Evolutionary conservation across 1,140 invertebrate species (phyloP).

Genomic region (Capitella teleta): DNA sequence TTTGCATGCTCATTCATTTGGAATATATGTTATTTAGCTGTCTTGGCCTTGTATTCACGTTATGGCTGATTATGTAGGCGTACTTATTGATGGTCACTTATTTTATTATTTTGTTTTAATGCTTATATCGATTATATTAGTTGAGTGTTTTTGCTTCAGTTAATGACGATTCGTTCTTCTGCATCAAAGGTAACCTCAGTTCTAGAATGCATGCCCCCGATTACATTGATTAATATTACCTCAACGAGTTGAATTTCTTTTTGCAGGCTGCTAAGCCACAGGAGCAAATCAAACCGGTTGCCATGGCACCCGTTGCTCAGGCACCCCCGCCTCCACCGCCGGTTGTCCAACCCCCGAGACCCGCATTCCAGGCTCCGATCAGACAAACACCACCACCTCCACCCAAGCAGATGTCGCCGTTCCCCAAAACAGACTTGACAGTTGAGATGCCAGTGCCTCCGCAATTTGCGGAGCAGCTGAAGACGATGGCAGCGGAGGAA

Average conservation of each 20-base stretch:
- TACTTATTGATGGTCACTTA: too few relatives aligned
- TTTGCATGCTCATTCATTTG: too few relatives aligned
- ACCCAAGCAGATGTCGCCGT: conserved; percentile 9
- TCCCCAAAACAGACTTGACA: conserved; percentile 33
- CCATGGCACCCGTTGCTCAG: not conserved
- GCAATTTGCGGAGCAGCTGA: conserved; percentile 11
- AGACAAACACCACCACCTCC: conserved; percentile 2
- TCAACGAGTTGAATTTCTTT: not conserved
- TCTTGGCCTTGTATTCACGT: too few relatives aligned
- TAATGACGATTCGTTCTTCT: too few relatives aligned
- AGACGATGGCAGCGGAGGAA: conserved; percentile 13
- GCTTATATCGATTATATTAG: too few relatives aligned
- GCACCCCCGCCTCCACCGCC: not conserved
- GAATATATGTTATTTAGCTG: too few relatives aligned
- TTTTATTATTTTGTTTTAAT: too few relatives aligned
- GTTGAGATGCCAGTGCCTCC: conserved; percentile 31
- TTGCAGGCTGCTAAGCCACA: not conserved
- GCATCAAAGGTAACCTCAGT: too few relatives aligned
- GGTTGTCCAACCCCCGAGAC: not conserved
- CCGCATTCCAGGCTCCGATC: conserved; percentile 2
- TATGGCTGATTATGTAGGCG: too few relatives aligned
- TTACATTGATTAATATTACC: too few relatives aligned
- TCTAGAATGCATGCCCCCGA: too few relatives aligned
- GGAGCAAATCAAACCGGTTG: not conserved
- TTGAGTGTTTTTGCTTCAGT: too few relatives aligned